phyloP scores from a whole-genome alignment of 2,888 invertebrate species.

The Drosophila sordidapex region DNA sequence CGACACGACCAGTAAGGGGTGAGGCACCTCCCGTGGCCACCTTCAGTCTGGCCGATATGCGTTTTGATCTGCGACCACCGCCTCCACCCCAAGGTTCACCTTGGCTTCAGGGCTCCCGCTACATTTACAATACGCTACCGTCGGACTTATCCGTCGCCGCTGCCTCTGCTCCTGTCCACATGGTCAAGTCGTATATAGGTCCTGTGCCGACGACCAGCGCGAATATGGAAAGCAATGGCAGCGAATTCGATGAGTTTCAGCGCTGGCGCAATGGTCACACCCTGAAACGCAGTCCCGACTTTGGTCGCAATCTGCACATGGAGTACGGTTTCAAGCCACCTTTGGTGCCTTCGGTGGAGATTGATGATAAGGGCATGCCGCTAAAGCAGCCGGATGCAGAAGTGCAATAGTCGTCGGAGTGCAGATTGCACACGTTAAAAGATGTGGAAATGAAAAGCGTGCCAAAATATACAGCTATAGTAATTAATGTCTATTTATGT shows the following conservation, averaged over 20 bases:
- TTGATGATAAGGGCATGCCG: constrained; percentile 90
- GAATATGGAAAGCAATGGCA: constrained; percentile 39
- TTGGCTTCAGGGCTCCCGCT: constrained; percentile 79
- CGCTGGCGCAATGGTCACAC: constrained; percentile 86
- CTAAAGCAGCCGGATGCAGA: constrained; percentile 78
- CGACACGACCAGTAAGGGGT: constrained; percentile 53
- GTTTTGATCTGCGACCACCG: constrained; percentile 77
- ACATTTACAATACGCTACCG: constrained; percentile 81
- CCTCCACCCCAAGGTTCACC: constrained; percentile 71
- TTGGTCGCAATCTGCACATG: constrained; percentile 89
- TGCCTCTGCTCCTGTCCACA: constrained; percentile 85
- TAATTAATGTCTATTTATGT: constrained; percentile 65
- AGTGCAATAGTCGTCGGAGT: constrained; percentile 25
- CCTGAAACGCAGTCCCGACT: constrained; percentile 85
- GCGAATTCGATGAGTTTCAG: constrained; percentile 77
- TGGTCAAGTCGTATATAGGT: constrained; percentile 83
- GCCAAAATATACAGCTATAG: constrained; percentile 73
- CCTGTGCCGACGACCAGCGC: constrained; percentile 62
- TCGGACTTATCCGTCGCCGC: constrained; percentile 72
- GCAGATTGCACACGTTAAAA: background rate
- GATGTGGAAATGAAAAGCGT: constrained; percentile 49
- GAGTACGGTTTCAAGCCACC: constrained; percentile 95
- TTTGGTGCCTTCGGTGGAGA: constrained; percentile 91
- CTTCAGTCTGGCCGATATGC: constrained; percentile 73
- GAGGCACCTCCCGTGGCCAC: constrained; percentile 62